A percentile compares a stretch with the other conserved stretches of the same genome.
Evolutionary conservation across 2,888 invertebrate genomes (phyloP).

Genomic region (Netelia fuscicornis): DNA sequence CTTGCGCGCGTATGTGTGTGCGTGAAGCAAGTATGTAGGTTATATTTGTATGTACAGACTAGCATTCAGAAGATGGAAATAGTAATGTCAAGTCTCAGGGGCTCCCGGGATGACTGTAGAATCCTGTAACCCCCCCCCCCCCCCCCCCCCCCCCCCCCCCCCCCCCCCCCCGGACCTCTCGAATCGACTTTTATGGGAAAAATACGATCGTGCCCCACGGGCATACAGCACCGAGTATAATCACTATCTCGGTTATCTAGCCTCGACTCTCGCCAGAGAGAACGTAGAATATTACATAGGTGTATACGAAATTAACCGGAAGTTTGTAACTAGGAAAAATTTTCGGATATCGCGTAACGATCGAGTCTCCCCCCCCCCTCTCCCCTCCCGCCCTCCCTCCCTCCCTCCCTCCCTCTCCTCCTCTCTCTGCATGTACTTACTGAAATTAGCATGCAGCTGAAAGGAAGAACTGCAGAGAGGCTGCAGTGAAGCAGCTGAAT

Average conservation of each 20-base stretch:
- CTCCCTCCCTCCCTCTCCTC: no score
- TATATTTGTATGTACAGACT: conserved; percentile 22
- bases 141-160: no score
- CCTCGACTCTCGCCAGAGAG: conserved; percentile 34
- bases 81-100: conserved; percentile 49
- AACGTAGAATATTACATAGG: conserved; percentile 1
- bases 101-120: conserved; percentile 54
- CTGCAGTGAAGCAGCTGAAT: no score
- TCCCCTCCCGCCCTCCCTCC: no score
- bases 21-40: conserved; percentile 13
- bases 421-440: no score
- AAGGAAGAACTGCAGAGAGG: no score
- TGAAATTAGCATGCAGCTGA: no score
- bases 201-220: conserved; percentile 64
- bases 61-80: conserved; percentile 50
- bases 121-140: not conserved
- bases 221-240: conserved; percentile 63
- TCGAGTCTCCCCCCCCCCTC: conserved; percentile 19
- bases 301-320: conserved; percentile 51
- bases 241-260: conserved; percentile 65
- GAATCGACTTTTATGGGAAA: conserved; percentile 67
- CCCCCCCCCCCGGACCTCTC: not conserved
- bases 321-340: conserved; percentile 58
- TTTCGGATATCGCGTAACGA: conserved; percentile 62
- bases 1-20: not conserved